A percentile compares a stretch with the other conserved stretches of the same genome.
Evolutionary conservation across 2,888 invertebrate genomes (phyloP).

Genomic region (Phania funesta): DNA sequence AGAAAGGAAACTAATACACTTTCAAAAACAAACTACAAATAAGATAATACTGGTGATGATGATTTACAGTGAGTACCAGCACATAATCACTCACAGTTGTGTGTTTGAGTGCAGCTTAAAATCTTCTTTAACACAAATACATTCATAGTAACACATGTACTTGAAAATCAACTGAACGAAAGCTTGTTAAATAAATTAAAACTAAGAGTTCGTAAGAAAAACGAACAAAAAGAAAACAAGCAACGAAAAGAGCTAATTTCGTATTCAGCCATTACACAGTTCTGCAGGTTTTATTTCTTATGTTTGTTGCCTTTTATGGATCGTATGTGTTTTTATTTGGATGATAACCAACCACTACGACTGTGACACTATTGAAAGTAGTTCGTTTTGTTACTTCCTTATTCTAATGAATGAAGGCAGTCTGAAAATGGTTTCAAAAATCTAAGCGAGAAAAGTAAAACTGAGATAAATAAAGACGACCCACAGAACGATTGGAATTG

Average conservation of each 20-base stretch:
- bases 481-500: too few species aligned
- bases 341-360: conserved; percentile 53
- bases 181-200: conserved; percentile 54
- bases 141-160: neutral
- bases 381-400: neutral
- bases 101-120: neutral
- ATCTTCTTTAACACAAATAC: neutral
- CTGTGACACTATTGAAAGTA: conserved; percentile 37
- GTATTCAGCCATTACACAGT: conserved; percentile 32
- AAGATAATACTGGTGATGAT: conserved; percentile 1
- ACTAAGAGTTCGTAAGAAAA: conserved; percentile 20
- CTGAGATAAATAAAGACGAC: too few species aligned
- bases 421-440: neutral
- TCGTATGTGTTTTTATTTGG: conserved; percentile 22
- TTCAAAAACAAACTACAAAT: conserved; percentile 19
- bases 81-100: neutral
- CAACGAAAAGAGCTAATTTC: conserved; percentile 56
- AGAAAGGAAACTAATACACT: conserved; percentile 28
- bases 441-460: neutral
- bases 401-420: neutral
- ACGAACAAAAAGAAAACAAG: neutral
- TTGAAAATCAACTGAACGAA: conserved; percentile 19
- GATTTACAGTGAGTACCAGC: conserved; percentile 12
- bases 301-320: neutral
- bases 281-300: neutral